A percentile compares a stretch with the other conserved stretches of the same genome.
These are phyloP conservation scores for Aphaenogaster floridana DNA, from an alignment of 1,140 invertebrate species.

Conservation along the genomic window DNA sequence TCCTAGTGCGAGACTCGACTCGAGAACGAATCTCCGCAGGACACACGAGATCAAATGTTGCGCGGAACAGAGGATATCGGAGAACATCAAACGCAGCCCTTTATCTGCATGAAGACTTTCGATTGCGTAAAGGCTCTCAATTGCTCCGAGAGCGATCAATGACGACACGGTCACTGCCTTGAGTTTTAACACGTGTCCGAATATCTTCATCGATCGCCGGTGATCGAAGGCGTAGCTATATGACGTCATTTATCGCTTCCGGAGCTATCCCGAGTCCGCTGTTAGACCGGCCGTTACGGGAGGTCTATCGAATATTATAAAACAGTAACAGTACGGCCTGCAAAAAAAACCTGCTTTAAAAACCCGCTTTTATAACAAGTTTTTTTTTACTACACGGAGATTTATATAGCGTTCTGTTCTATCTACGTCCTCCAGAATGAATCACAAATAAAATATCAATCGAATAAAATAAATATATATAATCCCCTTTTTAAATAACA, in stretches of 20 bases:
- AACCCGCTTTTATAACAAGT: background rate
- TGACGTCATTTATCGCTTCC: constrained; percentile 28
- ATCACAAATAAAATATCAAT: background rate
- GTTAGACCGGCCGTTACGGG: background rate
- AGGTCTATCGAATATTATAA: background rate
- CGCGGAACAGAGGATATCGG: too few relatives aligned
- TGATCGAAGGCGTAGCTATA: background rate
- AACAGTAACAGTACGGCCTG: background rate
- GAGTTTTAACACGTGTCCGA: background rate
- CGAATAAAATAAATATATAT: too few relatives aligned
- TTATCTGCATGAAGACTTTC: too few relatives aligned
- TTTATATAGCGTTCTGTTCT: background rate
- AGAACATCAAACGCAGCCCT: too few relatives aligned
- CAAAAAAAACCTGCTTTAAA: background rate
- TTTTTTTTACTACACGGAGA: background rate
- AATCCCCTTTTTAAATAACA: too few relatives aligned
- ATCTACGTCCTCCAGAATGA: too few relatives aligned
- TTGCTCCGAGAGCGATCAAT: background rate
- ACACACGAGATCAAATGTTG: too few relatives aligned
- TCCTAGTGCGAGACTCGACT: background rate
- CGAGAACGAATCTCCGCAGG: background rate
- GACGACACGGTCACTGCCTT: background rate
- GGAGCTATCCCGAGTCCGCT: background rate
- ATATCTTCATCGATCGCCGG: background rate
- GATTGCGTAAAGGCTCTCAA: too few relatives aligned